These are phyloP conservation scores for Aldabrachelys gigantea DNA, from an alignment of 2,113 vertebrate genomes.

Conservation along the genomic window DNA sequence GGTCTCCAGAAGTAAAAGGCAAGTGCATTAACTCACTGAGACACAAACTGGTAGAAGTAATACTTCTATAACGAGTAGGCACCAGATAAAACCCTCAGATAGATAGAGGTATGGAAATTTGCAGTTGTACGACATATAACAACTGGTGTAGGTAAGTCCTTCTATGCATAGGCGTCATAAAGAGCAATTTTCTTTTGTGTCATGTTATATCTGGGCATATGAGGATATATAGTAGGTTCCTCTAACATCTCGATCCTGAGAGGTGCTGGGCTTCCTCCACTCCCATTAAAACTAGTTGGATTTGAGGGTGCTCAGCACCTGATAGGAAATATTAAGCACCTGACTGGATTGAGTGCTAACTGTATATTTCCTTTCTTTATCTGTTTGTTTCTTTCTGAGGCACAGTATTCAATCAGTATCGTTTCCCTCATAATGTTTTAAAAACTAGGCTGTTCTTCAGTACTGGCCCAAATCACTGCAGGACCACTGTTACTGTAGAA, in stretches of 20 bases:
- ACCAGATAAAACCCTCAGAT: neutral
- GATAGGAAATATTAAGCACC: neutral
- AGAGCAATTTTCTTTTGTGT: neutral
- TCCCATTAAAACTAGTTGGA: neutral
- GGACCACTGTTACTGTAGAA: neutral
- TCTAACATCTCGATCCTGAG: neutral
- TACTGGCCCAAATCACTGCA: neutral
- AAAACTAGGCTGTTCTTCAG: neutral
- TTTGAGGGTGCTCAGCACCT: neutral
- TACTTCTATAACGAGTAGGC: neutral
- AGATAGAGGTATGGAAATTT: neutral
- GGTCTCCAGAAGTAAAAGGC: neutral
- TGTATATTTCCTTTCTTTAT: neutral
- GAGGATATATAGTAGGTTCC: neutral
- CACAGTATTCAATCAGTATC: neutral
- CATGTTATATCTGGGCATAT: neutral
- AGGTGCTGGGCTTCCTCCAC: neutral
- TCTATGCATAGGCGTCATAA: neutral
- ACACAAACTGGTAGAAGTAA: neutral
- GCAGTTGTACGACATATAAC: neutral
- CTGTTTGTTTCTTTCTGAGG: neutral
- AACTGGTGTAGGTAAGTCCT: neutral
- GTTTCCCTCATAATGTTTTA: neutral
- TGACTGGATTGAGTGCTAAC: neutral
- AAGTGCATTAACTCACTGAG: neutral